phyloP scores from a whole-genome alignment of 2,797 vertebrate species.

The Poecilia wingei region DNA sequence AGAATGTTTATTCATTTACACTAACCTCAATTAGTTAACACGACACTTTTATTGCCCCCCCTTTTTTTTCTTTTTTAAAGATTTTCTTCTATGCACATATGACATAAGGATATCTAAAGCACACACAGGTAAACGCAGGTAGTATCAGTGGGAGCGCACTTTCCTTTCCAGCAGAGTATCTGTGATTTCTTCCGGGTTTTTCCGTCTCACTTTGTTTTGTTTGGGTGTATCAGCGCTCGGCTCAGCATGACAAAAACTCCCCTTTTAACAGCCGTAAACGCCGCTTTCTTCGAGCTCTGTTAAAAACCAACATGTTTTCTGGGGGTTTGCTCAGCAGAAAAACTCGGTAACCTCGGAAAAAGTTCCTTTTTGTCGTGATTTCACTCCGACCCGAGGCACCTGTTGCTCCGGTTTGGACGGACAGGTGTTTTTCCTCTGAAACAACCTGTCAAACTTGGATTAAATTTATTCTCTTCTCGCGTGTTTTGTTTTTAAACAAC shows the following conservation, averaged over 20 bases:
- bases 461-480: fast-evolving
- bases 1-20: background rate
- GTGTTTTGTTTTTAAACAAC: background rate
- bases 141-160: background rate
- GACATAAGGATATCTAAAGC: background rate
- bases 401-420: conserved; percentile 66
- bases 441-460: background rate
- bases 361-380: conserved; percentile 21
- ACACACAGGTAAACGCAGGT: background rate
- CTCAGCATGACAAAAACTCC: conserved; percentile 33
- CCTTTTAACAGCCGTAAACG: background rate
- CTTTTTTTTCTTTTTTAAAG: background rate
- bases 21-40: background rate
- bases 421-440: conserved; percentile 44
- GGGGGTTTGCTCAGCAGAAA: fast-evolving
- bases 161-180: conserved; percentile 58
- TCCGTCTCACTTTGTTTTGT: conserved; percentile 49
- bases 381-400: conserved; percentile 70
- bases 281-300: fast-evolving
- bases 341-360: background rate
- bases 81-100: background rate
- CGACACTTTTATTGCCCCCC: background rate
- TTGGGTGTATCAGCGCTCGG: conserved; percentile 30
- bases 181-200: conserved; percentile 76
- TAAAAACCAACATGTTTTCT: background rate